Conservation (phyloP, 2,113 vertebrate genomes). For the Prinia subflava region DNA sequence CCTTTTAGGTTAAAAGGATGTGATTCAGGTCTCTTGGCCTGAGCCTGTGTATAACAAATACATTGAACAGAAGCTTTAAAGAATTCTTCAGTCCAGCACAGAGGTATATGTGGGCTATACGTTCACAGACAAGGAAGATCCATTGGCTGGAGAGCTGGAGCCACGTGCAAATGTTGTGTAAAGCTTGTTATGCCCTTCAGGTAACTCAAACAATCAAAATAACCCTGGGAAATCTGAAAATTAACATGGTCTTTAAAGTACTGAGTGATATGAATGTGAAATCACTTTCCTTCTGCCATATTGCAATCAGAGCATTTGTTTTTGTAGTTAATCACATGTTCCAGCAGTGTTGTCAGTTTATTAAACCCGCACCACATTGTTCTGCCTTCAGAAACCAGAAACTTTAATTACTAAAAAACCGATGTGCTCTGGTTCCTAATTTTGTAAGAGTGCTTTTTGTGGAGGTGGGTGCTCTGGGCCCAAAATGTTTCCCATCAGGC, state of each 20-base stretch:
- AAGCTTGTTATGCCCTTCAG: not conserved
- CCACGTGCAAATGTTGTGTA: fast-evolving
- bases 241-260: not conserved
- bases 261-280: not conserved
- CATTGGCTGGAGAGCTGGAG: not conserved
- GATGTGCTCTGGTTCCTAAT: not conserved
- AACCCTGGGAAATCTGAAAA: not conserved
- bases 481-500: not conserved
- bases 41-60: not conserved
- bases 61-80: not conserved
- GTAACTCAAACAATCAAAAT: not conserved
- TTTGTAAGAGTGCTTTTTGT: not conserved
- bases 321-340: not conserved
- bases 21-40: not conserved
- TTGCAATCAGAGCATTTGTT: not conserved
- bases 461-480: not conserved
- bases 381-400: not conserved
- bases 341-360: not conserved
- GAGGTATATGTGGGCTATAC: not conserved
- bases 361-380: not conserved
- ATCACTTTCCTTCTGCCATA: not conserved
- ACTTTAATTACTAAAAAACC: not conserved
- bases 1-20: not conserved
- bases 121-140: not conserved
- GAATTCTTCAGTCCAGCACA: not conserved